Percentiles rank a stretch among this genome's conserved stretches.
phyloP scores from a whole-genome alignment of 2,113 vertebrate species.

The Leptocoma aspasia region DNA sequence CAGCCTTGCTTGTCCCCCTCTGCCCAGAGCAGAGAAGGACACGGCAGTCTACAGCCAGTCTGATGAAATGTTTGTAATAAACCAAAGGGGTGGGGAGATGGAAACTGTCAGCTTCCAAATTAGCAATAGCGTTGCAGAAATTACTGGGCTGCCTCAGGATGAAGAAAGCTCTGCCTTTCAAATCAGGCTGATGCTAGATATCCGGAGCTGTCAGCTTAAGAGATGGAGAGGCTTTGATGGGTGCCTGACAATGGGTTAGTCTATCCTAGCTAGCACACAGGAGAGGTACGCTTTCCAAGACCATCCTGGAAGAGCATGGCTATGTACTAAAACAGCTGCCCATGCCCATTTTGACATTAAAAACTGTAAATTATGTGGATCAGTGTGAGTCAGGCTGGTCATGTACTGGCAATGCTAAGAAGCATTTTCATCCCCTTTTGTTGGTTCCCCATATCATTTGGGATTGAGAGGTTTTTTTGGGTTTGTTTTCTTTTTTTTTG shows the following conservation, averaged over 20 bases:
- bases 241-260: background rate
- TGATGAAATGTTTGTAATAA: conserved; percentile 19
- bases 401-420: background rate
- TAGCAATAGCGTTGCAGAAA: background rate
- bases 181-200: background rate
- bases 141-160: background rate
- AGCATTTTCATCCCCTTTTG: background rate
- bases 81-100: background rate
- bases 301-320: background rate
- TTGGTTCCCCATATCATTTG: background rate
- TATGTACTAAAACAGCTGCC: background rate
- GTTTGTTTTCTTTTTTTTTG: too few relatives aligned
- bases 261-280: background rate
- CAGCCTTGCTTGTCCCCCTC: background rate
- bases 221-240: background rate
- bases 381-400: background rate
- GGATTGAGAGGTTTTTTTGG: background rate
- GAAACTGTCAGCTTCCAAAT: conserved; percentile 22
- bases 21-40: background rate
- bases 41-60: background rate
- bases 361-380: background rate
- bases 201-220: background rate
- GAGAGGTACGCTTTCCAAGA: background rate
- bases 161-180: conserved; percentile 5
- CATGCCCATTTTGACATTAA: background rate